Conservation (phyloP, 2,113 vertebrate genomes). For the Ellobius talpinus region DNA sequence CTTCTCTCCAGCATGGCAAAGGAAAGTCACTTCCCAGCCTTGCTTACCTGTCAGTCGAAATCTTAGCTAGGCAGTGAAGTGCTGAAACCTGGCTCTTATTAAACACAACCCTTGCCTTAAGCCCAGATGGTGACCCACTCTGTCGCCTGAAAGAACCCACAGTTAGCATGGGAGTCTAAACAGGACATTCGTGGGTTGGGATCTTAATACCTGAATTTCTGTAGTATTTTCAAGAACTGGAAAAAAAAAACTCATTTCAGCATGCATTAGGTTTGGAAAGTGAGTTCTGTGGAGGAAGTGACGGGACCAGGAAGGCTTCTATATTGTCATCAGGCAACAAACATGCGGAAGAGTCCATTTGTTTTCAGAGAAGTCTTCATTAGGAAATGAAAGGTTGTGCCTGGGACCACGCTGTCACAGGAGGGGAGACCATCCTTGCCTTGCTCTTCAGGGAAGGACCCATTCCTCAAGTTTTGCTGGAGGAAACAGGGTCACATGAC, state of each 20-base stretch:
- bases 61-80: not conserved
- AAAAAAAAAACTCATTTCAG: constrained; percentile 45
- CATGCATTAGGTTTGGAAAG: constrained; percentile 37
- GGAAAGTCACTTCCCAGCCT: not conserved
- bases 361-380: constrained; percentile 20
- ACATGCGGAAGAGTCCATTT: not conserved
- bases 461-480: rapidly evolving
- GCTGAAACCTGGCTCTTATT: not conserved
- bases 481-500: not conserved
- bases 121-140: constrained; percentile 56
- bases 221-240: constrained; percentile 61
- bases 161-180: constrained; percentile 64
- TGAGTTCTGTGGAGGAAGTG: constrained; percentile 51
- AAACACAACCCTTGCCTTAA: not conserved
- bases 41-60: not conserved
- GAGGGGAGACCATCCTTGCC: not conserved
- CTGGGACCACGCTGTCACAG: not conserved
- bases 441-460: not conserved
- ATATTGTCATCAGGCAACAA: constrained; percentile 42
- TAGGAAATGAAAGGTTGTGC: not conserved
- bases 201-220: constrained; percentile 68
- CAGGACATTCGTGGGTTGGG: constrained; percentile 39
- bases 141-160: constrained; percentile 57
- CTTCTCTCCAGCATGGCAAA: not conserved
- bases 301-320: constrained; percentile 65